Percentiles rank a stretch among this genome's conserved stretches.
Evolutionary conservation across 2,888 invertebrate species (phyloP).

Genomic region (Perithous albicinctus): DNA sequence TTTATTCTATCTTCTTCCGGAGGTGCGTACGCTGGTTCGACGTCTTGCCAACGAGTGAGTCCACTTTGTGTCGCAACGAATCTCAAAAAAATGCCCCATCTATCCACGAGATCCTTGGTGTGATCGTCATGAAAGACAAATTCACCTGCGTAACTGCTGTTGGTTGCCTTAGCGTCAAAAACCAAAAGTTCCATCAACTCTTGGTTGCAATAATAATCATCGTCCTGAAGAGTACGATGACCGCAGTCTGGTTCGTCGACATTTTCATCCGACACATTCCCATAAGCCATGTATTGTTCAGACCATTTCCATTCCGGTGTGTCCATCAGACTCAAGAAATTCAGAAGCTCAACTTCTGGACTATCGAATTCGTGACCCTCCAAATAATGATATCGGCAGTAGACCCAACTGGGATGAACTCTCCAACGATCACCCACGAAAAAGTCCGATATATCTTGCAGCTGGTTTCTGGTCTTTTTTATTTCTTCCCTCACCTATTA

Average conservation of each 20-base stretch:
- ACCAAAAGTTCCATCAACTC: conserved; percentile 94
- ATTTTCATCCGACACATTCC: conserved; percentile 77
- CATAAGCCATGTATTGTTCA: conserved; percentile 86
- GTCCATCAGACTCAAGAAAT: conserved; percentile 90
- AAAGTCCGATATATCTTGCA: conserved; percentile 89
- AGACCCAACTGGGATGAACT: conserved; percentile 95
- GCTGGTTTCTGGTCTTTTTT: conserved; percentile 88
- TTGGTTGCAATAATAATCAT: conserved; percentile 93
- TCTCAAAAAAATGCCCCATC: conserved; percentile 91
- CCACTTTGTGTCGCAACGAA: conserved; percentile 96
- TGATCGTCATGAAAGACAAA: conserved; percentile 83
- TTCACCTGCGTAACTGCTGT: conserved; percentile 84
- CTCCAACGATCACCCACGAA: conserved; percentile 91
- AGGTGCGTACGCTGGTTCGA: conserved; percentile 69
- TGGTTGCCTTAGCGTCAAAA: conserved; percentile 93
- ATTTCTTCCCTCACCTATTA: conserved; percentile 91
- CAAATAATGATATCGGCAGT: conserved; percentile 94
- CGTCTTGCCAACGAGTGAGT: conserved; percentile 92
- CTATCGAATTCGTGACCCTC: conserved; percentile 91
- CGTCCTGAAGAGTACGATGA: conserved; percentile 87
- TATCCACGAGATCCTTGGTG: conserved; percentile 87
- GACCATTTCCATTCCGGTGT: conserved; percentile 87
- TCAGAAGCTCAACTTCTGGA: conserved; percentile 91
- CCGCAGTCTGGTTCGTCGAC: conserved; percentile 86
- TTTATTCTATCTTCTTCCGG: conserved; percentile 83